Evolutionary conservation across 2,888 invertebrate species (phyloP), one percentile per base, ranked within the genome.

Genomic region (Hydraecia micacea): DNA sequence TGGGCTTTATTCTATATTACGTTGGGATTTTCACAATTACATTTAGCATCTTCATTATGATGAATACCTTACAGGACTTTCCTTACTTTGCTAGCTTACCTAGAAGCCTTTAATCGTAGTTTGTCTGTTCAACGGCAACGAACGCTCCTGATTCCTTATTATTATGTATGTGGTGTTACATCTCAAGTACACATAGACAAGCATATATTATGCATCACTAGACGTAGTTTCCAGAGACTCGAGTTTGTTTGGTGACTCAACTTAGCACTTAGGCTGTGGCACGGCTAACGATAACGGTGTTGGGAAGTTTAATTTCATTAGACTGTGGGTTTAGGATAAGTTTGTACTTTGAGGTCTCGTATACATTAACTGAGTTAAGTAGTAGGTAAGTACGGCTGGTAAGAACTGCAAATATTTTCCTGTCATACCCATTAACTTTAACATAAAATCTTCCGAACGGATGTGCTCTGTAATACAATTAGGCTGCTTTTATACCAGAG

Each of bases 231-330:
- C 65, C 58, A 74, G 55, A 63, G 63, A 58, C 36, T 62, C 32
- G 46, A 72, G 75, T 73, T 74, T 67, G 63, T 84, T 73, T 71
- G 69, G 66, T n/a, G 74, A 76, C 74, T 74, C 58, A 80, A 86
- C 78, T 84, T 74, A 70, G 75, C 78, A 86, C 84, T 86, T 71
- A 84, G 67, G 28, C 58, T 68, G 79, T 69, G 68, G 58, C 25
- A 73, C 65, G 62, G 67, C 18, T 62, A 65, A 73, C 74, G 68
- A 69, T 72, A 78, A 74, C 67, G 65, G 71, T 32, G 67, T 73
- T 76, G 55, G 62, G 39, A 46, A 83, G 67, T 76, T 76, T 76
- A 71, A 83, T 83, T 83, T 86, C 67, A 86, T 86, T 79, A 79
- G 71, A 15, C 67, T 75, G 66, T 75, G 69, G 68, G 36, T 71